phyloP scores from a whole-genome alignment of 2,113 vertebrate genomes.

The Neolamprologus fasciatus region DNA sequence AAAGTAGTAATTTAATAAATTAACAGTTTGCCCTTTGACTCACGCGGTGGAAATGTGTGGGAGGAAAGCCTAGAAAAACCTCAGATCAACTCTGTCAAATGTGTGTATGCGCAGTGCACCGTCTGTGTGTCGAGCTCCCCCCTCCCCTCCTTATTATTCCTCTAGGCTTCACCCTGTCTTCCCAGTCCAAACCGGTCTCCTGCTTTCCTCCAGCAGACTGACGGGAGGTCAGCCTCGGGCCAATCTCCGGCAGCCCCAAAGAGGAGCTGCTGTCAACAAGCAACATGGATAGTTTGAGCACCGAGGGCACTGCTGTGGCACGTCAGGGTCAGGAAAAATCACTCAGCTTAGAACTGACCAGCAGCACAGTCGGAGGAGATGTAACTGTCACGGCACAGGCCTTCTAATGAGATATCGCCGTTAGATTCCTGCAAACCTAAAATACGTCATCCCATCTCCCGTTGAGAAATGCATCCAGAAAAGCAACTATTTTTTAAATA shows the following conservation, averaged over 20 bases:
- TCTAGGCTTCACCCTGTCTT: constrained; percentile 10
- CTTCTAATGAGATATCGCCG: constrained; percentile 30
- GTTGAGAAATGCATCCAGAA: background rate
- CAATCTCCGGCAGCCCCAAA: constrained; percentile 25
- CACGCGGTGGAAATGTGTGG: constrained; percentile 17
- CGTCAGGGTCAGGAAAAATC: constrained; percentile 50
- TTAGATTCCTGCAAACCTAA: background rate
- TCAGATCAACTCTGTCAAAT: background rate
- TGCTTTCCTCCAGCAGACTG: constrained; percentile 27
- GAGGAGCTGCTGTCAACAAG: constrained; percentile 62
- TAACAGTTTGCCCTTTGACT: constrained; percentile 31
- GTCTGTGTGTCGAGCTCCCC: background rate
- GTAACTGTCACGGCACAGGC: constrained; percentile 20
- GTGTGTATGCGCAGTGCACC: background rate
- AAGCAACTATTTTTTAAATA: background rate
- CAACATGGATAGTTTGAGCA: constrained; percentile 42
- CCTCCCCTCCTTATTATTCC: constrained; percentile 23
- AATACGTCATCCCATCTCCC: background rate
- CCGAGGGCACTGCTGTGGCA: constrained; percentile 36
- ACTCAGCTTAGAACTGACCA: constrained; percentile 47
- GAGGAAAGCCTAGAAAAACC: background rate
- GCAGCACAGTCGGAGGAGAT: constrained; percentile 28
- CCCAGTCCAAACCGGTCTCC: constrained; percentile 4
- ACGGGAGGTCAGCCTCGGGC: constrained; percentile 56
- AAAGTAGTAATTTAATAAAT: constrained; percentile 45